Evolutionary conservation across 2,888 invertebrate genomes (phyloP).

Genomic region (Rhaphigaster nebulosa): DNA sequence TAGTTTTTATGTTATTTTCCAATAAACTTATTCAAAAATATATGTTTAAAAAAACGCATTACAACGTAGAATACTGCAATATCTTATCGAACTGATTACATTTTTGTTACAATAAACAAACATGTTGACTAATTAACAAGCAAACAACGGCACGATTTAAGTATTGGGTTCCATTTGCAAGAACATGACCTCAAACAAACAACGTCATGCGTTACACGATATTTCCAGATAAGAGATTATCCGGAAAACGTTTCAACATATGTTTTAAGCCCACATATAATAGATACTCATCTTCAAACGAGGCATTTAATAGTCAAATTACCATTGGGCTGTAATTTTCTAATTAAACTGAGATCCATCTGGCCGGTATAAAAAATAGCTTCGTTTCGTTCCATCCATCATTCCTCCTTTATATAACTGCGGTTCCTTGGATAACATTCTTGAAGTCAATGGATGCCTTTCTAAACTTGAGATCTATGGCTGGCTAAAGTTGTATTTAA

Average conservation of each 20-base stretch:
- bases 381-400: not conserved
- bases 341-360: conserved; percentile 30
- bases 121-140: not conserved
- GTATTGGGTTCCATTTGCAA: not conserved
- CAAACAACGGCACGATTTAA: not conserved
- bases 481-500: too few relatives aligned
- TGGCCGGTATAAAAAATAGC: conserved; percentile 19
- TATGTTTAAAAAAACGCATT: too few relatives aligned
- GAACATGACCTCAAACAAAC: not conserved
- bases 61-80: not conserved
- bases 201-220: not conserved
- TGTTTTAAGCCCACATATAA: not conserved
- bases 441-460: not conserved
- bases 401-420: not conserved
- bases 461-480: not conserved
- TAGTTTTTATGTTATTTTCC: too few relatives aligned
- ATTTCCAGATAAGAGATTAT: not conserved
- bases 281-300: not conserved
- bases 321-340: conserved; percentile 5
- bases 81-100: not conserved
- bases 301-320: conserved; percentile 20
- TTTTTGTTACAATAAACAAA: not conserved
- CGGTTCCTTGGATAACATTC: not conserved
- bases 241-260: not conserved
- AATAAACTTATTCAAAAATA: too few relatives aligned